Percentiles rank a stretch among this genome's conserved stretches.
Conservation (phyloP, 2,888 invertebrate species). For the Cephus sareptanus region DNA sequence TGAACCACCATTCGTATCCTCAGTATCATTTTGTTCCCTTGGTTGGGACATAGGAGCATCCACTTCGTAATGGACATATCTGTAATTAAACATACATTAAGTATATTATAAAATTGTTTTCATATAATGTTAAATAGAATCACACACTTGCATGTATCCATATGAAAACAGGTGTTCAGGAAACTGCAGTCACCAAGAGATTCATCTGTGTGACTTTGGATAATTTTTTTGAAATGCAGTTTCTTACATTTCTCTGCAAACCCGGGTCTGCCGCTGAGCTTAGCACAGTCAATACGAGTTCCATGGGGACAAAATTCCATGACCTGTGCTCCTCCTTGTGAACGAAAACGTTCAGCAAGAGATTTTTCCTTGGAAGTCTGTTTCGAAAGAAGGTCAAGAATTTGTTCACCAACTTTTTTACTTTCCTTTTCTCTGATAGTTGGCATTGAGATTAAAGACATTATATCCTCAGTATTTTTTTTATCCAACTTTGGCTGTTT, state of each 20-base stretch:
- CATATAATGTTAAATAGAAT: not conserved
- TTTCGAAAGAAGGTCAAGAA: constrained; percentile 90
- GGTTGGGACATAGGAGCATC: constrained; percentile 75
- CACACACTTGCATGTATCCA: constrained; percentile 94
- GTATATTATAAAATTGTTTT: not conserved
- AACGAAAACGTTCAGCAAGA: constrained; percentile 94
- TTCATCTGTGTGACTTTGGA: constrained; percentile 95
- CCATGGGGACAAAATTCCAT: constrained; percentile 98
- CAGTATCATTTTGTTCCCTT: constrained; percentile 58
- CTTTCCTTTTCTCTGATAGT: constrained; percentile 95
- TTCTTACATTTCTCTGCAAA: constrained; percentile 80
- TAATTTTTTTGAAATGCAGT: constrained; percentile 96
- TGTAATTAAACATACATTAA: constrained; percentile 50
- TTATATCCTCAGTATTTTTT: constrained; percentile 64
- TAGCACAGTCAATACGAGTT: constrained; percentile 87
- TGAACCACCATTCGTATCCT: constrained; percentile 24
- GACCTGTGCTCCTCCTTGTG: constrained; percentile 92
- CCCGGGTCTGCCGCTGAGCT: constrained; percentile 55
- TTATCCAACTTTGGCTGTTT: constrained; percentile 56
- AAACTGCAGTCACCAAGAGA: constrained; percentile 97
- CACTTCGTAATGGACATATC: constrained; percentile 97
- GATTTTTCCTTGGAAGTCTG: constrained; percentile 97
- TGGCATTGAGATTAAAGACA: constrained; percentile 90
- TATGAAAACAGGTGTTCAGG: constrained; percentile 97
- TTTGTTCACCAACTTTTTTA: constrained; percentile 96